A percentile compares a stretch with the other conserved stretches of the same genome.
phyloP scores from a whole-genome alignment of 2,888 invertebrate genomes.

The Imbricaverruca yamaguchii region DNA sequence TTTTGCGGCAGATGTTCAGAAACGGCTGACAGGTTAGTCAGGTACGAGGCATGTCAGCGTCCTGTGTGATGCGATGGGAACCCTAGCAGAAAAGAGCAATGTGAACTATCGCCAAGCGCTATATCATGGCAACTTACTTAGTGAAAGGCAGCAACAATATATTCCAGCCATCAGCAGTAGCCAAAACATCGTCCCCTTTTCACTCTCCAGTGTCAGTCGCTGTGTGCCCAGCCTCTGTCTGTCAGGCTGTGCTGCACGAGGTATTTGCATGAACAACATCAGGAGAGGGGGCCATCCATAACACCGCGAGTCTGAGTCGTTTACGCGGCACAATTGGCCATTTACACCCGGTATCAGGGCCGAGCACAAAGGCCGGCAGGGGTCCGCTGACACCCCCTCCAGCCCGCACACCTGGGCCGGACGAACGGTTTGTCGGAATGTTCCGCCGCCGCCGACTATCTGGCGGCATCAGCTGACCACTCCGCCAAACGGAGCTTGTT shows the following conservation, averaged over 20 bases:
- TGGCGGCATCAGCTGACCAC: background rate
- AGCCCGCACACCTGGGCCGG: background rate
- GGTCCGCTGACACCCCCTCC: background rate
- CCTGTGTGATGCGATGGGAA: background rate
- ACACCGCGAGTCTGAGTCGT: background rate
- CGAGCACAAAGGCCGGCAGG: background rate
- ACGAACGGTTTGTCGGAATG: background rate
- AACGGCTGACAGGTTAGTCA: background rate
- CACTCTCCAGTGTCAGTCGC: too few species aligned
- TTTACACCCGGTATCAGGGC: conserved; percentile 3
- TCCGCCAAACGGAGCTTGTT: background rate
- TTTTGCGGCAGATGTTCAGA: background rate
- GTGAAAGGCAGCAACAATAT: too few species aligned
- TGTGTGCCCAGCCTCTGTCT: too few species aligned
- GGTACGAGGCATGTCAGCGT: background rate
- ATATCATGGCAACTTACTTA: too few species aligned
- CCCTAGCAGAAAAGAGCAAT: too few species aligned
- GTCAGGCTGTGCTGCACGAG: too few species aligned
- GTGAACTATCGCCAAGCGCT: too few species aligned
- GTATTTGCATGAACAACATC: background rate
- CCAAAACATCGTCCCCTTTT: too few species aligned
- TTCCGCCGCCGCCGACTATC: background rate
- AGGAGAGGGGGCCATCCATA: background rate
- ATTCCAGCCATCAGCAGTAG: too few species aligned
- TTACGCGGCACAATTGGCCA: background rate